Conservation (phyloP, 1,140 invertebrate genomes). For the Holcopasites calliopsidis region DNA sequence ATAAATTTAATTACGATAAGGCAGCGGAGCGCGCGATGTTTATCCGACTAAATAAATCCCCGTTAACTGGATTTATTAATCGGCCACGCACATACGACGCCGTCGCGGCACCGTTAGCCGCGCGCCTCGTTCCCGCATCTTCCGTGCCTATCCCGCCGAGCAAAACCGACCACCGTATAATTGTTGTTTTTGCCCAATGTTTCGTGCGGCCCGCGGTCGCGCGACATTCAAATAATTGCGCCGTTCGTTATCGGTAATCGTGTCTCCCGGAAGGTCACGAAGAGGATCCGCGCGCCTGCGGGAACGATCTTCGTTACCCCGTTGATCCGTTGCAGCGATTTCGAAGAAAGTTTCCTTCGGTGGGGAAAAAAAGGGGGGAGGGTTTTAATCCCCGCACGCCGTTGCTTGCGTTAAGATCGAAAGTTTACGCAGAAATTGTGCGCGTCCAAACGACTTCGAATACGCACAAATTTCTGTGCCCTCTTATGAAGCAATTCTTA, state of each 20-base stretch:
- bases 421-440: too few relatives aligned
- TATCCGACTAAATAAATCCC: slow-evolving; percentile 45
- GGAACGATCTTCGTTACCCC: slow-evolving; percentile 42
- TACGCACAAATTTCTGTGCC: too few relatives aligned
- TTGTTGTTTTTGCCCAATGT: slow-evolving; percentile 50
- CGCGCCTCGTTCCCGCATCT: not conserved
- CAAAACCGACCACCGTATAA: slow-evolving; percentile 38
- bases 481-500: too few relatives aligned
- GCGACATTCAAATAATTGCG: slow-evolving; percentile 55
- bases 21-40: slow-evolving; percentile 23
- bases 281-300: slow-evolving; percentile 13
- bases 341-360: too few relatives aligned
- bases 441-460: too few relatives aligned
- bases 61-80: slow-evolving; percentile 50
- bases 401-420: too few relatives aligned
- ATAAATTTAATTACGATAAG: slow-evolving; percentile 47
- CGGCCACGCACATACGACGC: slow-evolving; percentile 40
- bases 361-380: too few relatives aligned
- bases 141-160: not conserved
- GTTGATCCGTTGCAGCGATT: slow-evolving; percentile 16
- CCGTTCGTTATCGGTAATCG: slow-evolving; percentile 50
- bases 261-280: slow-evolving; percentile 37
- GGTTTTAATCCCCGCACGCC: too few relatives aligned
- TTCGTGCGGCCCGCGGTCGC: slow-evolving; percentile 31
- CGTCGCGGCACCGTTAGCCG: slow-evolving; percentile 38